A percentile compares a stretch with the other conserved stretches of the same genome.
These are phyloP conservation scores for Falco rusticolus DNA, from an alignment of 2,797 vertebrate genomes.

Conservation along the genomic window DNA sequence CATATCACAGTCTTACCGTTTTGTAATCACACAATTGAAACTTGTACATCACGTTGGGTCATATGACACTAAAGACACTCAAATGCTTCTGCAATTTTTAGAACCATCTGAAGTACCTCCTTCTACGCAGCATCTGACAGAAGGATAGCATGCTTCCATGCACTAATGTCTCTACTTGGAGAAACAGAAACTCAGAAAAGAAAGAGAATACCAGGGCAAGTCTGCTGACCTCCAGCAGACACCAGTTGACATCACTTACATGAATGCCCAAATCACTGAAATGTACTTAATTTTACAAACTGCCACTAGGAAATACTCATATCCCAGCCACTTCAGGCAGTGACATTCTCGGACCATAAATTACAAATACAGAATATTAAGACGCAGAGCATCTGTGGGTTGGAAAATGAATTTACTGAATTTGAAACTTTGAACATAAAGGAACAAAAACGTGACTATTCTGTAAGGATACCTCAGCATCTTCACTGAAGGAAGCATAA, in stretches of 20 bases:
- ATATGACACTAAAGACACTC: background rate
- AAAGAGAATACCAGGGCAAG: background rate
- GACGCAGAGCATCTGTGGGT: background rate
- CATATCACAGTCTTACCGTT: background rate
- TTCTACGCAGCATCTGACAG: background rate
- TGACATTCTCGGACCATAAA: background rate
- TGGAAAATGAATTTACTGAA: background rate
- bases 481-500: background rate
- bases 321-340: background rate
- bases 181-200: background rate
- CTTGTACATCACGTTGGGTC: background rate
- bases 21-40: background rate
- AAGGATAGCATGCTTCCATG: background rate
- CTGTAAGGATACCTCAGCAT: background rate
- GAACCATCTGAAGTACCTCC: background rate
- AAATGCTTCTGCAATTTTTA: background rate
- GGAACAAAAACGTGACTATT: background rate
- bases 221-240: background rate
- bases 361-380: background rate
- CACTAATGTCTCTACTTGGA: background rate
- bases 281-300: background rate
- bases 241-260: background rate
- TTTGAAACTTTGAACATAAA: background rate
- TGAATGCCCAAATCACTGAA: background rate
- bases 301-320: background rate